phyloP scores from a whole-genome alignment of 2,888 invertebrate species.

The Scaptodrosophila latifasciaeformis region DNA sequence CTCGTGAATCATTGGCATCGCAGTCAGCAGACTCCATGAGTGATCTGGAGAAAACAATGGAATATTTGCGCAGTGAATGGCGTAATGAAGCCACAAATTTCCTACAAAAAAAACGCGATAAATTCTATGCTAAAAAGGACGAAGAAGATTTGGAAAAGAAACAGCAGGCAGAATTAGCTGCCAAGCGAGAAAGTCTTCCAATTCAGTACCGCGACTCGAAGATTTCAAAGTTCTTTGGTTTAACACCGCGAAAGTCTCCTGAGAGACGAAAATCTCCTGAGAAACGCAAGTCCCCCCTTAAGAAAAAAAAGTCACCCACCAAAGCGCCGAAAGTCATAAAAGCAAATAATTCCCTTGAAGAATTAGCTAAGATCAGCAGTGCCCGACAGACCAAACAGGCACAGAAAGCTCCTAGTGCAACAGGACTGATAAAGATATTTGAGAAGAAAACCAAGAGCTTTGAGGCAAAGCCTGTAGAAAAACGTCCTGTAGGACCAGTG shows the following conservation, averaged over 20 bases:
- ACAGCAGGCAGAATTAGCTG: constrained; percentile 20
- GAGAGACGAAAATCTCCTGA: constrained; percentile 53
- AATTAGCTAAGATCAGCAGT: constrained; percentile 52
- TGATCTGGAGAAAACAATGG: constrained; percentile 73
- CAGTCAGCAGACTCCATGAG: constrained; percentile 62
- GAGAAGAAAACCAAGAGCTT: constrained; percentile 8
- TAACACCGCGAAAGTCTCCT: constrained; percentile 48
- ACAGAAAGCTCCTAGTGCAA: background rate
- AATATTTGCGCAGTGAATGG: constrained; percentile 73
- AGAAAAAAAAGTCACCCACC: constrained; percentile 50
- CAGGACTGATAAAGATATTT: constrained; percentile 2
- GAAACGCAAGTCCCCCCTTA: constrained; percentile 55
- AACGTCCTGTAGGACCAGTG: constrained; percentile 39
- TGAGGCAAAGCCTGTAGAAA: constrained; percentile 14
- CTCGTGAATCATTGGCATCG: constrained; percentile 65
- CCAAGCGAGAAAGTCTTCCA: constrained; percentile 36
- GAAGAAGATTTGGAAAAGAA: constrained; percentile 24
- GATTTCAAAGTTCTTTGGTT: constrained; percentile 70
- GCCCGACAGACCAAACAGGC: constrained; percentile 40
- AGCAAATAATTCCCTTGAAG: constrained; percentile 57
- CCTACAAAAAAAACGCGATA: constrained; percentile 71
- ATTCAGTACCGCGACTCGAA: constrained; percentile 70
- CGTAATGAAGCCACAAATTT: constrained; percentile 72
- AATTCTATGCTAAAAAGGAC: constrained; percentile 62
- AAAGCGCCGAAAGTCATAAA: constrained; percentile 38